Conservation (phyloP, 2,797 vertebrate genomes). For the Borostomias antarcticus region DNA sequence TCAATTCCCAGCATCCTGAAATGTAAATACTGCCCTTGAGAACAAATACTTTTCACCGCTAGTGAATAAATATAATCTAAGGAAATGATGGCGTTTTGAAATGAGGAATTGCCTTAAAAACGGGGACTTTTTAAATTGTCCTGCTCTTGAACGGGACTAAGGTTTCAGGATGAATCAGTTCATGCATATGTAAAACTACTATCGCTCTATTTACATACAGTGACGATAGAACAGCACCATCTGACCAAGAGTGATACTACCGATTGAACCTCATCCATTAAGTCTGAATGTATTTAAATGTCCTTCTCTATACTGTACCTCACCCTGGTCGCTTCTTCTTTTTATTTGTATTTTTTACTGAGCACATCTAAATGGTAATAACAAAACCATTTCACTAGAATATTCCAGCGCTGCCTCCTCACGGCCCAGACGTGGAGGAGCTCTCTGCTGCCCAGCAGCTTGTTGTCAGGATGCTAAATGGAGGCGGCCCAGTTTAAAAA, state of each 20-base stretch:
- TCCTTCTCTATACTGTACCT: slow-evolving; percentile 4
- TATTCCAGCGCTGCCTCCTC: slow-evolving; percentile 40
- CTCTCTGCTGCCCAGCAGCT: slow-evolving; percentile 17
- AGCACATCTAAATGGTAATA: slow-evolving; percentile 77
- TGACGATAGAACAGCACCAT: slow-evolving; percentile 32
- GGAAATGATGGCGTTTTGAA: slow-evolving; percentile 9
- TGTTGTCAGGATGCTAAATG: slow-evolving; percentile 86
- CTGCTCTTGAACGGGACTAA: background rate
- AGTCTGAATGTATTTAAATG: slow-evolving; percentile 36
- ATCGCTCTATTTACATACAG: slow-evolving; percentile 47
- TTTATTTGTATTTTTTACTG: slow-evolving; percentile 15
- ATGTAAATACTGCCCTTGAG: slow-evolving; percentile 7
- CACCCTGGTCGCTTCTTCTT: too few species aligned
- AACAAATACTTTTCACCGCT: background rate
- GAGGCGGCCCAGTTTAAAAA: slow-evolving; percentile 87
- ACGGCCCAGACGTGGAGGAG: slow-evolving; percentile 45
- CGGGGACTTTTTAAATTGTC: slow-evolving; percentile 5
- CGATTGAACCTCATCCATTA: slow-evolving; percentile 65
- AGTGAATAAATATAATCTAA: slow-evolving; percentile 13
- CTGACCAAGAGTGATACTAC: slow-evolving; percentile 65
- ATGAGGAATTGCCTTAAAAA: slow-evolving; percentile 28
- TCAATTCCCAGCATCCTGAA: background rate
- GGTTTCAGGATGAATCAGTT: slow-evolving; percentile 14
- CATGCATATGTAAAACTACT: slow-evolving; percentile 45
- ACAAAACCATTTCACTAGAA: slow-evolving; percentile 52